These are phyloP conservation scores for Parnassius glacialis DNA, from an alignment of 2,888 invertebrate species.

Conservation along the genomic window DNA sequence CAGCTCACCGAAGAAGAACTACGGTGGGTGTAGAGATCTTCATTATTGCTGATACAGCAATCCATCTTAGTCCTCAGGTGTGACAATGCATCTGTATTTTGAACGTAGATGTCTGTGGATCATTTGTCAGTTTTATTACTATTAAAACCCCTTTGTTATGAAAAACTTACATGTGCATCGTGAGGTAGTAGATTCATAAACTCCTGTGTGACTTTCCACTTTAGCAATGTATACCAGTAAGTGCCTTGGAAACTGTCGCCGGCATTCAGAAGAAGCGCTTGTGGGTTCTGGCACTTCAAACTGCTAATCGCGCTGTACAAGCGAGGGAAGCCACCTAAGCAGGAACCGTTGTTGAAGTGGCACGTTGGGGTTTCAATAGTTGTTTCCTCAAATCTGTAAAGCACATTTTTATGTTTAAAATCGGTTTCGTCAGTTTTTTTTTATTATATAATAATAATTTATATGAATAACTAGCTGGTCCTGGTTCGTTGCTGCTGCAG, in stretches of 20 bases:
- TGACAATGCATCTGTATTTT: too few species aligned
- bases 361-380: constrained; percentile 78
- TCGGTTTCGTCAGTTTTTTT: neutral
- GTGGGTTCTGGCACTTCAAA: constrained; percentile 67
- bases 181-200: constrained; percentile 88
- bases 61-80: too few species aligned
- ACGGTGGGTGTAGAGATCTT: too few species aligned
- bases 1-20: too few species aligned
- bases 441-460: neutral
- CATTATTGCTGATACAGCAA: too few species aligned
- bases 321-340: constrained; percentile 86
- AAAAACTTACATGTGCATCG: constrained; percentile 85
- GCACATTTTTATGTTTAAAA: neutral
- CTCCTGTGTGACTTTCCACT: constrained; percentile 86
- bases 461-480: too few species aligned
- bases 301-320: constrained; percentile 80
- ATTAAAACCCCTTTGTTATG: neutral
- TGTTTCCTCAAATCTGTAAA: constrained; percentile 81
- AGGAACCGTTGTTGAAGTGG: constrained; percentile 60
- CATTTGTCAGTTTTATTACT: too few species aligned
- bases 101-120: too few species aligned
- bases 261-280: constrained; percentile 87
- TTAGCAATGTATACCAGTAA: constrained; percentile 89
- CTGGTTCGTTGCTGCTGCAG: too few species aligned
- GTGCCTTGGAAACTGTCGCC: constrained; percentile 94